Evolutionary conservation across 1,140 invertebrate genomes (phyloP).

Genomic region (Drosophila jambulina): DNA sequence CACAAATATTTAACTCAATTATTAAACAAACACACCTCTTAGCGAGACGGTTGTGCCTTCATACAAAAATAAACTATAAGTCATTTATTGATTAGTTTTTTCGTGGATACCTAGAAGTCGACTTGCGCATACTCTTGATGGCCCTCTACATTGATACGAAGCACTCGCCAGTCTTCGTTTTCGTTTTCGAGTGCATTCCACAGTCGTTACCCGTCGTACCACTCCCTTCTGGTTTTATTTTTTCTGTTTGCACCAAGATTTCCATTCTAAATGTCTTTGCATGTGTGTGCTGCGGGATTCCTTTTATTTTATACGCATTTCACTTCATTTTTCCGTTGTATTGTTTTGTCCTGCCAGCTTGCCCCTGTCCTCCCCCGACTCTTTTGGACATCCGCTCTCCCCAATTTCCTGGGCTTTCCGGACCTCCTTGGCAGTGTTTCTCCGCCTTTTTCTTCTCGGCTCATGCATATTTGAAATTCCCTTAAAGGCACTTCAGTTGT

Average conservation of each 20-base stretch:
- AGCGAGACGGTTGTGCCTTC: background rate
- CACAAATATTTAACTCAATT: background rate
- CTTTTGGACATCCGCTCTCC: constrained; percentile 2
- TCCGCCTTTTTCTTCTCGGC: constrained; percentile 52
- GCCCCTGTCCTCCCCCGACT: constrained; percentile 10
- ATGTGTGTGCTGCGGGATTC: constrained; percentile 53
- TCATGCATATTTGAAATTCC: constrained; percentile 83
- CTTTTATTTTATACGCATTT: constrained; percentile 78
- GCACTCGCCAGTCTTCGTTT: background rate
- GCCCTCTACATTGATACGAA: background rate
- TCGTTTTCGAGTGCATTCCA: background rate
- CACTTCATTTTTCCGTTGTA: constrained; percentile 71
- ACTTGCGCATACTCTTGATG: background rate
- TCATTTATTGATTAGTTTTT: background rate
- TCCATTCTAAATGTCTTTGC: constrained; percentile 17
- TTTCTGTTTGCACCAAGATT: constrained; percentile 1
- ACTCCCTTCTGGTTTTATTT: background rate
- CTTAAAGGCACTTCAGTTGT: constrained; percentile 82
- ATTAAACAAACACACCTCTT: background rate
- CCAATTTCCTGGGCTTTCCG: background rate
- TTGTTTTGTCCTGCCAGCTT: constrained; percentile 35
- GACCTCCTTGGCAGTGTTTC: constrained; percentile 5
- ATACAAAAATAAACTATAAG: background rate
- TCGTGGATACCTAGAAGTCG: background rate
- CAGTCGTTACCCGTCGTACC: constrained; percentile 6